phyloP scores from a whole-genome alignment of 2,888 invertebrate species.

The Nezara viridula region DNA sequence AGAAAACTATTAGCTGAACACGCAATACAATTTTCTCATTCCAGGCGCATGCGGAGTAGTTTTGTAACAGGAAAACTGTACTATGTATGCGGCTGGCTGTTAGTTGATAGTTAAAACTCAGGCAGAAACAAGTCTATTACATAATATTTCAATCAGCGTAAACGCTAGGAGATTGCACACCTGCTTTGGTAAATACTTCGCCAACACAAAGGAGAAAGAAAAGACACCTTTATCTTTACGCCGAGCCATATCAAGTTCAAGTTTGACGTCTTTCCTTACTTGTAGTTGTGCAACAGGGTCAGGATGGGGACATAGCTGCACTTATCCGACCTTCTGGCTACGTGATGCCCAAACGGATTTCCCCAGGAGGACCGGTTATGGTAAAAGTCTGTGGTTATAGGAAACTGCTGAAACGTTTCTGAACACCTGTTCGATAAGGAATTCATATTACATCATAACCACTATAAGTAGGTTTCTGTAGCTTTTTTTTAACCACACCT shows the following conservation, averaged over 20 bases:
- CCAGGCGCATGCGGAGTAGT: no score
- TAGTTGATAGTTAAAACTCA: no score
- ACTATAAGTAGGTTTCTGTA: no score
- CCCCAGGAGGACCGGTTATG: neutral
- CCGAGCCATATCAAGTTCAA: neutral
- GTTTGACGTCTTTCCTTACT: neutral
- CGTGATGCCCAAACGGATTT: neutral
- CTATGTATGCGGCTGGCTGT: no score
- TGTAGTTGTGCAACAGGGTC: neutral
- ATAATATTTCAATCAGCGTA: neutral
- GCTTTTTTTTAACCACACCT: no score
- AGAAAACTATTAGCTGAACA: no score
- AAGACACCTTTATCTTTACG: neutral
- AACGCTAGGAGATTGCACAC: neutral
- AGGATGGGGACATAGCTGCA: neutral
- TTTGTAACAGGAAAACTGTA: no score
- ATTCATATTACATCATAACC: no score
- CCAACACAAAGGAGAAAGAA: neutral
- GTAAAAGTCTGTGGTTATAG: neutral
- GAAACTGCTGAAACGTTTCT: neutral
- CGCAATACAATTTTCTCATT: no score
- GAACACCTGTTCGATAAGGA: neutral
- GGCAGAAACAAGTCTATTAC: no score
- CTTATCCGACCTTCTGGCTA: neutral
- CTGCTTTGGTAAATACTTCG: neutral